Evolutionary conservation across 2,797 vertebrate species (phyloP), one percentile per base, ranked within the genome.

Genomic region (Sebastes cheni): DNA sequence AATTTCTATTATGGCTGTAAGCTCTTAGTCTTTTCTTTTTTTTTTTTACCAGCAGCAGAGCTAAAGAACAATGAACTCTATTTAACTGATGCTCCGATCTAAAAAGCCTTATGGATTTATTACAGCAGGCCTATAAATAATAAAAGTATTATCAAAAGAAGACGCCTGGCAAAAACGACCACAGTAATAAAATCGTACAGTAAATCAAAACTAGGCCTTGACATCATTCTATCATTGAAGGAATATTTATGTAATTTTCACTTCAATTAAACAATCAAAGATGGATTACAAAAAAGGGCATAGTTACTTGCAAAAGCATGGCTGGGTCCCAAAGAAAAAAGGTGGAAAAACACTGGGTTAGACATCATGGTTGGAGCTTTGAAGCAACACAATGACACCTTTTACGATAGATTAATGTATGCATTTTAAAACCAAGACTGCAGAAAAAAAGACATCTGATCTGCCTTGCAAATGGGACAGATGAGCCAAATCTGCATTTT

Each of bases 381-480:
- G 18, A 77, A n/a, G 50, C 13, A 56, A 67, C 42, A 54, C 13
- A 67, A 13, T 66, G 16, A 36, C 50, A 71, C 71, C 1, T 65
- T 25, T 73, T 30, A 54, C 11, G 46, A 32, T 52, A n/a, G 30
- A 6, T 67, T 64, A 20, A 72, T 72, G 11, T 67, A 60, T 72
- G 13, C n/a, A 54, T 71, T 85, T 77, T 70, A 50, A 61, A 64
- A 58, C 36, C 50, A 76, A 67, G n/a, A 54, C 16, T 8, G 59
- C 5, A 77, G 34, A 70, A 0, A 67, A 72, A 59, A 72, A 34
- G 7, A 5, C 34, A 32, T 27, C 29, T 67, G 62, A 69, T 85
- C 22, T 60, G 27, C 25, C 56, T 85, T 76, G 59, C 75, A 80
- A 86, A 81, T 50, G 60, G 12, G 34, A 70, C 55, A 67, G 13